Percentiles rank a stretch among this genome's conserved stretches.
These are phyloP conservation scores for Thalpophila matura DNA, from an alignment of 2,888 invertebrate genomes.

Conservation along the genomic window DNA sequence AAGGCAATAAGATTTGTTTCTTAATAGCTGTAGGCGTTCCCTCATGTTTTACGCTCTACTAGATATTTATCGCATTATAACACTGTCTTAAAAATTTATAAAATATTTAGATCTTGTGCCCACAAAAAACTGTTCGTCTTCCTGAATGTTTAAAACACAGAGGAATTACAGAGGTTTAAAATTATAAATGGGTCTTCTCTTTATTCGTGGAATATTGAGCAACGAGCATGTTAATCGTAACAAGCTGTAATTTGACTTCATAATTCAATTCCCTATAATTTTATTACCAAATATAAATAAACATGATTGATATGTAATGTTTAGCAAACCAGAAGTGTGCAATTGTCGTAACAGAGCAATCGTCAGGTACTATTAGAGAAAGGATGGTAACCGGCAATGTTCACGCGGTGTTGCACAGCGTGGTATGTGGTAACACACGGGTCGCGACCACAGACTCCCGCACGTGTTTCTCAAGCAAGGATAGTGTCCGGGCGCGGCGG, in stretches of 20 bases:
- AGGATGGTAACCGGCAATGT: slow-evolving; percentile 63
- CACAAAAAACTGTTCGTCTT: background rate
- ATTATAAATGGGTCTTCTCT: too few relatives aligned
- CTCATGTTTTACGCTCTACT: slow-evolving; percentile 33
- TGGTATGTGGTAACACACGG: slow-evolving; percentile 67
- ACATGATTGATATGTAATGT: slow-evolving; percentile 29
- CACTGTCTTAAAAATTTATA: slow-evolving; percentile 18
- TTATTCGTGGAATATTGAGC: too few relatives aligned
- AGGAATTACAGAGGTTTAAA: too few relatives aligned
- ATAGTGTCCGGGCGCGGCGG: slow-evolving; percentile 73
- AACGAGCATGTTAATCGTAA: background rate
- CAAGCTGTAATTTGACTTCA: slow-evolving; percentile 9
- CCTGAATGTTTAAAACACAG: too few relatives aligned
- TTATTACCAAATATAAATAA: slow-evolving; percentile 29
- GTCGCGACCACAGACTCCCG: slow-evolving; percentile 75
- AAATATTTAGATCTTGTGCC: slow-evolving; percentile 23
- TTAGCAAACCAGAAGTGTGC: slow-evolving; percentile 38
- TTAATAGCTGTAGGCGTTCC: slow-evolving; percentile 60
- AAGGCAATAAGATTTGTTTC: slow-evolving; percentile 70
- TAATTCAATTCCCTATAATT: background rate
- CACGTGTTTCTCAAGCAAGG: slow-evolving; percentile 76
- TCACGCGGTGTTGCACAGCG: slow-evolving; percentile 56
- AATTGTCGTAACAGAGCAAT: slow-evolving; percentile 48
- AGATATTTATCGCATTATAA: slow-evolving; percentile 47
- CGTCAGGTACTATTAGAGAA: slow-evolving; percentile 58